phyloP scores from a whole-genome alignment of 2,113 vertebrate species.

The Epinephelus lanceolatus region DNA sequence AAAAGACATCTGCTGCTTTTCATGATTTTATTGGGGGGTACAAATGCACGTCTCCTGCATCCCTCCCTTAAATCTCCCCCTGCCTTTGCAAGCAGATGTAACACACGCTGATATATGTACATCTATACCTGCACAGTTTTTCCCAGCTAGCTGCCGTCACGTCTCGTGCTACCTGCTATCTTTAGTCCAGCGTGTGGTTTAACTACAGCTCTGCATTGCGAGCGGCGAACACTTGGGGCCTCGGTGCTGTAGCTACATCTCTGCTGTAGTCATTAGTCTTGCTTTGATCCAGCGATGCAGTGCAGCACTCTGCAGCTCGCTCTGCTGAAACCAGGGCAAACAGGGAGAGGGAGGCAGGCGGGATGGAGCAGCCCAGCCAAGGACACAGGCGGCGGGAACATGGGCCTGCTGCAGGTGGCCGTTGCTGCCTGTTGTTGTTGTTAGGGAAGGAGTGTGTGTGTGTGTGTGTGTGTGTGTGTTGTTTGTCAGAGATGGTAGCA shows the following conservation, averaged over 20 bases:
- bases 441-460: slow-evolving; percentile 47
- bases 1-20: too few species aligned
- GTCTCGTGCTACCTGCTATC: slow-evolving; percentile 45
- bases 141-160: neutral
- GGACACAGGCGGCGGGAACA: slow-evolving; percentile 24
- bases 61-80: too few species aligned
- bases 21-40: too few species aligned
- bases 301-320: slow-evolving; percentile 61
- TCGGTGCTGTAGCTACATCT: slow-evolving; percentile 47
- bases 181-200: slow-evolving; percentile 55
- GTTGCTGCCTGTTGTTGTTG: slow-evolving; percentile 17
- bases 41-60: too few species aligned
- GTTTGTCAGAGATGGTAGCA: slow-evolving; percentile 64
- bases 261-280: slow-evolving; percentile 71
- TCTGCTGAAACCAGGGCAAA: slow-evolving; percentile 57
- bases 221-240: slow-evolving; percentile 54
- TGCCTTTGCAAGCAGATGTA: neutral
- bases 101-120: neutral
- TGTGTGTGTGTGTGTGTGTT: slow-evolving; percentile 49
- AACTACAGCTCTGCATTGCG: slow-evolving; percentile 51
- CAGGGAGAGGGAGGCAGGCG: slow-evolving; percentile 45
- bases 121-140: slow-evolving; percentile 22
- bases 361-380: slow-evolving; percentile 18
- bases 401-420: slow-evolving; percentile 66
- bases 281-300: slow-evolving; percentile 68